Conservation (phyloP, 2,888 invertebrate species). For the Agonopterix arenella region DNA sequence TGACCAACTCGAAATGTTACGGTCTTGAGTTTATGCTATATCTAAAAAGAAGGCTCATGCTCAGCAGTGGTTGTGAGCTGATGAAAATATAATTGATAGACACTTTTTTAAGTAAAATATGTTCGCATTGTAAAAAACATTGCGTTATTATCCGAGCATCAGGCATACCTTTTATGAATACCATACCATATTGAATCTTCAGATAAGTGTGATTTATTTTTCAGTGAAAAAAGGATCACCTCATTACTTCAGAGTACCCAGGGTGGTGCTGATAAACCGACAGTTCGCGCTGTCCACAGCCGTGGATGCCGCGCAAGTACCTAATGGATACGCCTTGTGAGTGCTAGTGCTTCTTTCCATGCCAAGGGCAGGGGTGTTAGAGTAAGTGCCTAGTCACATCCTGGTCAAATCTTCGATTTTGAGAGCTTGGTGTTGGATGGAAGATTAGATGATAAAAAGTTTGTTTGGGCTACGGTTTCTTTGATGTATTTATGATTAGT, state of each 20-base stretch:
- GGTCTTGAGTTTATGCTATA: no score
- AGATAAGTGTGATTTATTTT: background rate
- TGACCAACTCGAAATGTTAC: no score
- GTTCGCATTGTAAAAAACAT: background rate
- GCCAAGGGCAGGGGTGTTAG: background rate
- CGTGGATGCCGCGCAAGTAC: conserved; percentile 49
- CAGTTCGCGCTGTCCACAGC: conserved; percentile 39
- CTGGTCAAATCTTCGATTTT: no score
- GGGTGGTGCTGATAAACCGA: conserved; percentile 14
- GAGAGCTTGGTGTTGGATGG: no score
- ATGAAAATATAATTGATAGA: no score
- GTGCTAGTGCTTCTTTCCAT: conserved; percentile 16
- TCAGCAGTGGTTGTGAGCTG: no score
- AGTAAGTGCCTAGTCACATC: no score
- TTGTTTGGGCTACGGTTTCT: no score
- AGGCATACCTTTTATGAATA: background rate
- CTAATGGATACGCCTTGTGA: conserved; percentile 53
- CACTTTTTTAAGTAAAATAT: no score
- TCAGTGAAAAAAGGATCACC: conserved; percentile 17
- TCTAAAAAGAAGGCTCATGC: no score
- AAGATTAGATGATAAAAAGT: no score
- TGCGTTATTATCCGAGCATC: background rate
- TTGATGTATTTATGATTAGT: no score
- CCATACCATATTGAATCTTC: background rate
- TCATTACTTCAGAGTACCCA: conserved; percentile 17